Evolutionary conservation across 1,140 invertebrate species (phyloP).

Genomic region (Caenorhabditis briggsae): DNA sequence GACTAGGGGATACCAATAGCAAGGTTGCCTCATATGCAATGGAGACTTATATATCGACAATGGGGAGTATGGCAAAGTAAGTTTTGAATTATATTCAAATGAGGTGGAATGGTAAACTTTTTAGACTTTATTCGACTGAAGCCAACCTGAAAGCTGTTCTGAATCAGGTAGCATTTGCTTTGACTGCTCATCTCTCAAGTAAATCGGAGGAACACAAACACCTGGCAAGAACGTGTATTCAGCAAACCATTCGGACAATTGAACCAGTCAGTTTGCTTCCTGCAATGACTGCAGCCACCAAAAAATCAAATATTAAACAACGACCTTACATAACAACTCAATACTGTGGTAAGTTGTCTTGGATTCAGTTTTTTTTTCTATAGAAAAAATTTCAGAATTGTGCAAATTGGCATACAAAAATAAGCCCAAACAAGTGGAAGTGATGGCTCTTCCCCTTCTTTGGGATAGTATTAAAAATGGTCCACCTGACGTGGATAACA

Average conservation of each 20-base stretch:
- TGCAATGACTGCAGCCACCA: slow-evolving; percentile 56
- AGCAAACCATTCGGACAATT: slow-evolving; percentile 56
- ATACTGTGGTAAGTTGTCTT: slow-evolving; percentile 41
- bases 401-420: slow-evolving; percentile 37
- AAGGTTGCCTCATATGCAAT: slow-evolving; percentile 63
- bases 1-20: slow-evolving; percentile 59
- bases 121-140: slow-evolving; percentile 60
- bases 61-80: slow-evolving; percentile 59
- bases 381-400: slow-evolving; percentile 48
- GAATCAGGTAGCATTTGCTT: slow-evolving; percentile 55
- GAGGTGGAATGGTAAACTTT: not conserved
- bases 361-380: not conserved
- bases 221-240: slow-evolving; percentile 51
- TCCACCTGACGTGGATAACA: slow-evolving; percentile 46
- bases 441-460: slow-evolving; percentile 47
- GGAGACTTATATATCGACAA: slow-evolving; percentile 61
- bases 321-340: slow-evolving; percentile 50
- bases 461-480: slow-evolving; percentile 55
- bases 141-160: slow-evolving; percentile 60
- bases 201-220: slow-evolving; percentile 63
- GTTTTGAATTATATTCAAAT: not conserved
- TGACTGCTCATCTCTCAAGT: slow-evolving; percentile 60
- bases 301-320: slow-evolving; percentile 63
- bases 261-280: slow-evolving; percentile 55
- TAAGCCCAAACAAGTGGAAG: slow-evolving; percentile 64